Conservation (phyloP, 2,797 vertebrate genomes). For the Coluber constrictor region DNA sequence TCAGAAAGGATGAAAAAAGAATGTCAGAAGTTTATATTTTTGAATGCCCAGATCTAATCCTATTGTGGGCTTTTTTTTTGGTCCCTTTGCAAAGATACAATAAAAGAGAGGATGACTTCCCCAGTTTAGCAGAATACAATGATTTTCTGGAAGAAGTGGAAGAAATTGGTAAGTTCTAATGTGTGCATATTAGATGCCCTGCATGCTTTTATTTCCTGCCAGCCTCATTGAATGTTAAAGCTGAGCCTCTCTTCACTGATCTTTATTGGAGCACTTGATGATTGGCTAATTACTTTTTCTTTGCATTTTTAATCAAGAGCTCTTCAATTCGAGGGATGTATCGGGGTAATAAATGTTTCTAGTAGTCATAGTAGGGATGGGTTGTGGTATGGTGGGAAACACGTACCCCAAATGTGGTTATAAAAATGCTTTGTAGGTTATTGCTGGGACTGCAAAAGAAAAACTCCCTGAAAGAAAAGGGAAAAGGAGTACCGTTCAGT, state of each 20-base stretch:
- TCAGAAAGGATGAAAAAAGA: not conserved
- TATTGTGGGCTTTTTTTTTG: not conserved
- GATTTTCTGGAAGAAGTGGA: constrained; percentile 95
- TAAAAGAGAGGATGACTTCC: constrained; percentile 93
- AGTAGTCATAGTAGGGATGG: not conserved
- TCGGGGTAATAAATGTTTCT: not conserved
- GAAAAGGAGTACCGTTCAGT: constrained; percentile 34
- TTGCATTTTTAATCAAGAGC: constrained; percentile 46
- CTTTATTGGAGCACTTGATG: constrained; percentile 49
- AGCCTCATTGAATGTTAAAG: constrained; percentile 36
- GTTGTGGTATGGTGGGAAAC: not conserved
- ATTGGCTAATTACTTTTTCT: constrained; percentile 50
- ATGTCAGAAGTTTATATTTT: not conserved
- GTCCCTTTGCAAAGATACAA: constrained; percentile 85
- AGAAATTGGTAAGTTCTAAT: constrained; percentile 85
- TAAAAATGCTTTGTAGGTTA: constrained; percentile 18
- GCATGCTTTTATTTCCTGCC: constrained; percentile 43
- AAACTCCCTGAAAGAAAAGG: constrained; percentile 39
- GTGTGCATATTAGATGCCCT: constrained; percentile 50
- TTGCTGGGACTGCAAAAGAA: constrained; percentile 25
- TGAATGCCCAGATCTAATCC: not conserved
- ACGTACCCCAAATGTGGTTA: constrained; percentile 34
- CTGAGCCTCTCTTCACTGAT: constrained; percentile 41
- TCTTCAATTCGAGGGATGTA: constrained; percentile 38
- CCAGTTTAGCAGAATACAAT: constrained; percentile 88